Conservation (phyloP, 1,140 invertebrate species). For the Heliothis virescens region DNA sequence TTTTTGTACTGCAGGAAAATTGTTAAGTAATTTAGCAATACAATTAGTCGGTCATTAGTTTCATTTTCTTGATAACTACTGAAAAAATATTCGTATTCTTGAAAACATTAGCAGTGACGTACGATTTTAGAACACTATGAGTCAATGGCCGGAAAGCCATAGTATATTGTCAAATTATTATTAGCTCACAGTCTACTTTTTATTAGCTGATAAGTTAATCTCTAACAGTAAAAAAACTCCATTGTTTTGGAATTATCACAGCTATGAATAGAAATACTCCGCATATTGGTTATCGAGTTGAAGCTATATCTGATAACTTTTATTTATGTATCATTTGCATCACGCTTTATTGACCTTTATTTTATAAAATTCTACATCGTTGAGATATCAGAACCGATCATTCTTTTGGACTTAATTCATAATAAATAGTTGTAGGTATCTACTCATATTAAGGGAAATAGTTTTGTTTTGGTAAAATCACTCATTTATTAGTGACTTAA, state of each 20-base stretch:
- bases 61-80: no score
- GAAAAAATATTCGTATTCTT: no score
- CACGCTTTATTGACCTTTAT: background rate
- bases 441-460: no score
- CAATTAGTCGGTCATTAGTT: no score
- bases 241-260: slow-evolving; percentile 21
- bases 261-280: slow-evolving; percentile 16
- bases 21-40: no score
- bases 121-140: background rate
- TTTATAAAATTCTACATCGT: no score
- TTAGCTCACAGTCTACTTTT: slow-evolving; percentile 24
- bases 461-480: no score
- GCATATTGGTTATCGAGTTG: background rate
- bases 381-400: no score
- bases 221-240: background rate
- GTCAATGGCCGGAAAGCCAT: background rate
- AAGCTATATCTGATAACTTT: background rate
- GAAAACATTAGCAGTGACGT: no score
- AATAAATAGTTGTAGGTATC: no score
- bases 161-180: background rate
- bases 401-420: no score
- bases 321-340: background rate
- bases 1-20: background rate
- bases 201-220: slow-evolving; percentile 13
- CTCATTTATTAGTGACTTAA: no score